Base-by-base conservation (phyloP, 1,140 invertebrate genomes). In the Zaprionus nigranus region DNA sequence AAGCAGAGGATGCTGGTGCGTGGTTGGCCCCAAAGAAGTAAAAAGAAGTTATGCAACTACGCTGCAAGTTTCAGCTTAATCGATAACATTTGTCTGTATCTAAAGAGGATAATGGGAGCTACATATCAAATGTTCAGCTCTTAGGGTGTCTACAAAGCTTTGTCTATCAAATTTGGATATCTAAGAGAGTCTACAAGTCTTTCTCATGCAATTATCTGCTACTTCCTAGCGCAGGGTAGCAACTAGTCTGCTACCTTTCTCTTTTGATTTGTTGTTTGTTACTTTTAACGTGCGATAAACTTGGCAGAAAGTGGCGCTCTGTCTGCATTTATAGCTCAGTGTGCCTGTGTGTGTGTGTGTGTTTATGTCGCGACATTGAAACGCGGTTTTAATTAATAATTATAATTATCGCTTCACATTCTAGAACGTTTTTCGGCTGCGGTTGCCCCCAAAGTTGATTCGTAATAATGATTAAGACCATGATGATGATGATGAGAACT, bases 381-480 rank as follows among this genome's bases (percentile, higher is more conserved):
- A 73, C 62, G 71, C 75, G 82, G 75, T 82, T 85, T 85, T 86
- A 87, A 87, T 83, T 88, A 88, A 88, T 81, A 83, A 78, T 80
- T 80, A 88, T 59, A 40, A 85, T 78, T 78, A 58, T 66, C 40
- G 56, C 46, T 66, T 58, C 56, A 34, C 54, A 58, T 58, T 49
- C 26, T 78, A 63, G 26, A 61, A 64, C 57, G 40, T 74, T 54
- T 59, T 64, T 66, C 63, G 71, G 64, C n/a, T 63, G 51, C 46
- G 51, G 30, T 54, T 38, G 26, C 26, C 6, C 11, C 40, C 40
- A 17, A 17, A 49, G n/a, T 36, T 59, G 49, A 43, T 53, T 68
- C 12, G 26, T 61, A 62, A 73, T 51, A 57, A 61, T 73, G 62
- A 59, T 66, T 58, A 22, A 13, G 28, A 22, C 20, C 0, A 22